Base-by-base conservation (phyloP, 2,888 invertebrate species). In the Agrochola lota region DNA sequence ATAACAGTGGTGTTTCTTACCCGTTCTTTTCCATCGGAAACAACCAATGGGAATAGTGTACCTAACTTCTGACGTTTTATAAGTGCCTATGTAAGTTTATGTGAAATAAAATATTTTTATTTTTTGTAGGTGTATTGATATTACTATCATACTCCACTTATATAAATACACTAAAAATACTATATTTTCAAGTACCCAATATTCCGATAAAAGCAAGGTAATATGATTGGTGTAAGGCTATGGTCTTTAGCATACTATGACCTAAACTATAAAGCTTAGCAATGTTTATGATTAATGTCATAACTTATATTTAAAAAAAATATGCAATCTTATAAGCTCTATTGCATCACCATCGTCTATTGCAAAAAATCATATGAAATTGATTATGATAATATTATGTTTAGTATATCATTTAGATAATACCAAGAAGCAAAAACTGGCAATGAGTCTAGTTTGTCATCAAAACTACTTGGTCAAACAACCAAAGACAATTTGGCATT, bases 401-500 rank as follows among this genome's bases (percentile, higher is more conserved):
- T 23, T 52, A 23, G 52, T 9, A 35, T 3, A 46, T 17, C 64
- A 71, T 64, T 55, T 23, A 26, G n/a, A 12, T 62, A 59, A 9
- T 46, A 64, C 43, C 3, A 55, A 59, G 40, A 46, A 67, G 52
- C 63, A 55, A 40, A 46, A 69, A 15, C 74, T 57, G 9, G 17
- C 62, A 66, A 9, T 59, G 40, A 15, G 40, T 46, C 46, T 26
- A 59, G 20, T 60, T 59, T 70, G 40, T 83, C 55, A 71, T 74
- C 55, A 62, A 84, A 74, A 71, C 78, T 83, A 49, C 46, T 73
- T 82, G 72, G 66, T 78, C 40, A 70, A 57, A 55, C 15, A 82
- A 77, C 70, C 81, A 87, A 71, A 83, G 83, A 81, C 66, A 83
- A 83, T 55, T 73, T 63, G 30, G 62, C 59, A 77, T 40, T 83